A percentile compares a stretch with the other conserved stretches of the same genome.
Evolutionary conservation across 2,113 vertebrate genomes (phyloP).

Genomic region (Plestiodon gilberti): DNA sequence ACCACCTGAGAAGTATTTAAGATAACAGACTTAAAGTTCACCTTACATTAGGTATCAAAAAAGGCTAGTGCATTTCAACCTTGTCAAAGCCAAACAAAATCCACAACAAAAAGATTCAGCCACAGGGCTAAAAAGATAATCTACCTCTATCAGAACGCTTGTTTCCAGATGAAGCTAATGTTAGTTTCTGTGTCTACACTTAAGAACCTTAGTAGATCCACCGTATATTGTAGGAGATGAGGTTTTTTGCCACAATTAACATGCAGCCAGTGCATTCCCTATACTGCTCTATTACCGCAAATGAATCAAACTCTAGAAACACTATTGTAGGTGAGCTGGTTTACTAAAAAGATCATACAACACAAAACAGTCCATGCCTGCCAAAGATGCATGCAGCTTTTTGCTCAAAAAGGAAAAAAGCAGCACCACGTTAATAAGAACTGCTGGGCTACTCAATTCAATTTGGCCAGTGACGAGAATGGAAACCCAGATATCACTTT

Average conservation of each 20-base stretch:
- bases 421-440: conserved; percentile 64
- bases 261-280: conserved; percentile 75
- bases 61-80: conserved; percentile 73
- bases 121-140: conserved; percentile 57
- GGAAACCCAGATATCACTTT: conserved; percentile 55
- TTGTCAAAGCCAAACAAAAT: conserved; percentile 68
- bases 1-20: conserved; percentile 62
- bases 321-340: conserved; percentile 67
- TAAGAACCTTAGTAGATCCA: conserved; percentile 65
- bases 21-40: conserved; percentile 61
- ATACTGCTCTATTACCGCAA: conserved; percentile 71
- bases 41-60: conserved; percentile 68
- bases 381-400: conserved; percentile 74
- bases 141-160: conserved; percentile 57
- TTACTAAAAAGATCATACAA: conserved; percentile 71
- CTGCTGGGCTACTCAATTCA: conserved; percentile 50
- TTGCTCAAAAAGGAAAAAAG: conserved; percentile 50
- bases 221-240: conserved; percentile 53
- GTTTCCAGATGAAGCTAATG: conserved; percentile 60
- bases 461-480: conserved; percentile 50
- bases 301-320: conserved; percentile 71
- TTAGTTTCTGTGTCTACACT: conserved; percentile 61
- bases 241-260: conserved; percentile 72
- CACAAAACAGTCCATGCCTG: conserved; percentile 74
- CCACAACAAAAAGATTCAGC: conserved; percentile 58